These are phyloP conservation scores for Pelodytes ibericus DNA, from an alignment of 2,797 vertebrate species.

Conservation along the genomic window DNA sequence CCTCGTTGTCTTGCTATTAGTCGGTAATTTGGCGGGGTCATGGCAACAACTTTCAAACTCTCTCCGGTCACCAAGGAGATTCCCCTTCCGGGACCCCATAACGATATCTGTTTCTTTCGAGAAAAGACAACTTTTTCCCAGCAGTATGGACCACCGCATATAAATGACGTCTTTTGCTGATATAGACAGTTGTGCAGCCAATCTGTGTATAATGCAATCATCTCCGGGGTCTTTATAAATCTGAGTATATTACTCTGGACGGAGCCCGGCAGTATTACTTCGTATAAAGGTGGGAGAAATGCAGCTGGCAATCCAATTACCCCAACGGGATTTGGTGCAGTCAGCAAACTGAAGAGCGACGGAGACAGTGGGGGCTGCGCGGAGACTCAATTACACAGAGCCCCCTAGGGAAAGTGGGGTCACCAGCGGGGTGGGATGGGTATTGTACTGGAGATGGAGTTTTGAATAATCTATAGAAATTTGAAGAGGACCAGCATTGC, in stretches of 20 bases:
- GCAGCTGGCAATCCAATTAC: slow-evolving; percentile 44
- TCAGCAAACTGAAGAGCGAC: slow-evolving; percentile 43
- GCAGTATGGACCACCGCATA: not conserved
- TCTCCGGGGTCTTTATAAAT: slow-evolving; percentile 66
- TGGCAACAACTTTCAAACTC: too few species aligned
- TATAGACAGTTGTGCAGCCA: slow-evolving; percentile 39
- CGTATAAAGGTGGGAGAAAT: slow-evolving; percentile 58
- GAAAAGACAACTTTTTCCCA: not conserved
- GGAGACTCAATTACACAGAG: slow-evolving; percentile 22
- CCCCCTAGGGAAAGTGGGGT: not conserved
- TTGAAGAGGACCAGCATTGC: not conserved
- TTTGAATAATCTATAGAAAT: not conserved
- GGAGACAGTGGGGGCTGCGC: not conserved
- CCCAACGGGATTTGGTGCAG: slow-evolving; percentile 28
- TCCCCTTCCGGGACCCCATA: too few species aligned
- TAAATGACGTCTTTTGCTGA: slow-evolving; percentile 27
- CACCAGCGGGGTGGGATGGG: slow-evolving; percentile 56
- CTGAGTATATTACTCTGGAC: slow-evolving; percentile 59
- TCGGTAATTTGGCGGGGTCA: too few species aligned
- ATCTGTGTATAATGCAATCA: slow-evolving; percentile 51
- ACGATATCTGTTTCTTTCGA: not conserved
- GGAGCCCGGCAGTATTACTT: slow-evolving; percentile 66
- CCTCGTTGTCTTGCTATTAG: too few species aligned
- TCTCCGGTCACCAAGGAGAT: too few species aligned
- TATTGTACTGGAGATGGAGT: not conserved